A percentile compares a stretch with the other conserved stretches of the same genome.
These are phyloP conservation scores for Metacarcinus magister DNA, from an alignment of 2,888 invertebrate species.

Conservation along the genomic window DNA sequence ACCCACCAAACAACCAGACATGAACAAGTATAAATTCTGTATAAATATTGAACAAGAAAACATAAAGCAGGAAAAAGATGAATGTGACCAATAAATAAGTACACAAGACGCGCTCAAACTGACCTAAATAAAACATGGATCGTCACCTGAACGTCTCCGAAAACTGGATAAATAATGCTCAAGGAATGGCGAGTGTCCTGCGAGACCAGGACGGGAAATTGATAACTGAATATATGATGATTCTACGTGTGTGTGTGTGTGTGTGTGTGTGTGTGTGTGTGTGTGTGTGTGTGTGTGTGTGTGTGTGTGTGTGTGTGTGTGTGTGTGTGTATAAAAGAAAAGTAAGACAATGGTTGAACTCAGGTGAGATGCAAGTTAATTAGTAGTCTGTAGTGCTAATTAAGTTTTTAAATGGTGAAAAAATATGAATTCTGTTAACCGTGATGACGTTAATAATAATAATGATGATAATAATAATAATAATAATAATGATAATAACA, in stretches of 20 bases:
- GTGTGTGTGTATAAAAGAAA: neutral
- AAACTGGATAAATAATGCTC: neutral
- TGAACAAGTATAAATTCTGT: neutral
- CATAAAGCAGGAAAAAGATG: neutral
- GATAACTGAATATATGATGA: neutral
- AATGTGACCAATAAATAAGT: neutral
- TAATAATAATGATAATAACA: neutral
- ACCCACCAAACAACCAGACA: too few species aligned
- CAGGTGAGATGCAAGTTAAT: slow-evolving; percentile 1
- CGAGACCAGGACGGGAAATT: neutral
- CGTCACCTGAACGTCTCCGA: neutral
- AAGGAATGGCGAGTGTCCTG: neutral
- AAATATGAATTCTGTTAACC: neutral
- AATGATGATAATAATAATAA: neutral
- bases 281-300: neutral
- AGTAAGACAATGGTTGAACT: neutral
- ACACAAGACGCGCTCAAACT: neutral
- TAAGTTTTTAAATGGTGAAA: neutral
- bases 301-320: slow-evolving; percentile 26
- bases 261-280: slow-evolving; percentile 26
- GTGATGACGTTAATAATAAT: neutral
- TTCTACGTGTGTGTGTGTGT: neutral
- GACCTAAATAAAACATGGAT: neutral
- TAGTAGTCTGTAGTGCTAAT: neutral
- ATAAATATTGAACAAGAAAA: neutral